Evolutionary conservation across 92 coral and sea anemone genomes (phyloP).

Genomic region (Meandrina meandrites): DNA sequence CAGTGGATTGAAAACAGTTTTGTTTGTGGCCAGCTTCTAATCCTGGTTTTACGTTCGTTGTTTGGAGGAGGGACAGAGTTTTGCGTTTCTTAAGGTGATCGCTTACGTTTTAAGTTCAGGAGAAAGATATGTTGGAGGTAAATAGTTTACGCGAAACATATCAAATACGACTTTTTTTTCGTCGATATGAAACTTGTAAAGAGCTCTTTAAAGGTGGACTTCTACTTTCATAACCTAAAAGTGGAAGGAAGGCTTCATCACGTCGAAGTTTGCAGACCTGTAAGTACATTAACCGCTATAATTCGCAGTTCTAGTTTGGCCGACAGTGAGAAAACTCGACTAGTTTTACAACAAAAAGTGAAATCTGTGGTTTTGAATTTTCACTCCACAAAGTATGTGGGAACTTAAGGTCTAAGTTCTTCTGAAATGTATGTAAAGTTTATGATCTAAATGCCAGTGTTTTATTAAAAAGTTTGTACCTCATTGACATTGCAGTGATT

Average conservation of each 20-base stretch:
- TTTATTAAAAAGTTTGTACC: too few relatives aligned
- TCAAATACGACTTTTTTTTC: slow-evolving; percentile 23
- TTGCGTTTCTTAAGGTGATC: slow-evolving; percentile 5
- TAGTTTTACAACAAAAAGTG: too few relatives aligned
- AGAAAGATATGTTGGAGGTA: neutral
- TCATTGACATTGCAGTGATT: too few relatives aligned
- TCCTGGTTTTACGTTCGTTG: neutral
- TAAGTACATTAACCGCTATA: neutral
- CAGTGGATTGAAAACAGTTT: neutral
- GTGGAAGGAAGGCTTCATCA: neutral
- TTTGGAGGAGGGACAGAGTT: neutral
- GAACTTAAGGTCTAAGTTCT: too few relatives aligned
- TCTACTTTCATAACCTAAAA: neutral
- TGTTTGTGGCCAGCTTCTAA: neutral
- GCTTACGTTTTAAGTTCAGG: slow-evolving; percentile 3
- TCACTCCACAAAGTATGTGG: too few relatives aligned
- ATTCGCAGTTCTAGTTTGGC: too few relatives aligned
- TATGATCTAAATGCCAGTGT: too few relatives aligned
- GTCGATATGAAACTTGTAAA: neutral
- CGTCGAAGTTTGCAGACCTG: neutral
- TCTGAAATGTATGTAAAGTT: too few relatives aligned
- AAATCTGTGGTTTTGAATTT: too few relatives aligned
- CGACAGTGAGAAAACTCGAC: too few relatives aligned
- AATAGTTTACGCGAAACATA: neutral
- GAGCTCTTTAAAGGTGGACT: neutral